Conservation (phyloP, 1,140 invertebrate species). For the Drosophila lacteicornis region DNA sequence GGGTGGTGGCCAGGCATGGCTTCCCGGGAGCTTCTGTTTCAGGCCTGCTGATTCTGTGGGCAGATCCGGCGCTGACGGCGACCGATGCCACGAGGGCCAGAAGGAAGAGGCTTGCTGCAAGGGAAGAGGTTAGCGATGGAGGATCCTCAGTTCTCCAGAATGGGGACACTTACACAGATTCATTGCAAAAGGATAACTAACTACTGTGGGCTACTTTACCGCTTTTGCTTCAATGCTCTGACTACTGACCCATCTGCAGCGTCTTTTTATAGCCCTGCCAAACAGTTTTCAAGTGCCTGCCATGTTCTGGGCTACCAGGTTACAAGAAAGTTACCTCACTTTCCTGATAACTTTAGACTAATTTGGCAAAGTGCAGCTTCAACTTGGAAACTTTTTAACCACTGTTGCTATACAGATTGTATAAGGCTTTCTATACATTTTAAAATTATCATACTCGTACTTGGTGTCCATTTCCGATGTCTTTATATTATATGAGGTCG, state of each 20-base stretch:
- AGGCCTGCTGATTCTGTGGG: slow-evolving; percentile 16
- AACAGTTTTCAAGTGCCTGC: not conserved
- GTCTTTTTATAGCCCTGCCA: slow-evolving; percentile 52
- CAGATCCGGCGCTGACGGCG: slow-evolving; percentile 24
- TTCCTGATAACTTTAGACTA: slow-evolving; percentile 21
- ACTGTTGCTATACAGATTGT: not conserved
- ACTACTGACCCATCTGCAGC: slow-evolving; percentile 6
- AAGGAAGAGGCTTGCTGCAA: slow-evolving; percentile 55
- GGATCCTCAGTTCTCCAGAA: not conserved
- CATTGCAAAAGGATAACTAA: slow-evolving; percentile 66
- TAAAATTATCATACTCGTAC: not conserved
- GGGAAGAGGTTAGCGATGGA: not conserved
- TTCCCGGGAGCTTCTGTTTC: slow-evolving; percentile 5
- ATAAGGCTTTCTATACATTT: not conserved
- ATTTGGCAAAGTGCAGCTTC: slow-evolving; percentile 43
- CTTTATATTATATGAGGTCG: too few relatives aligned
- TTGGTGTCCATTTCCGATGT: not conserved
- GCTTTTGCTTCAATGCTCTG: slow-evolving; percentile 45
- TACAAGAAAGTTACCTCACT: slow-evolving; percentile 24
- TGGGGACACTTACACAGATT: slow-evolving; percentile 56
- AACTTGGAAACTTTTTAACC: not conserved
- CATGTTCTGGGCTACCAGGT: slow-evolving; percentile 11
- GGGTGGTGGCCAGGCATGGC: slow-evolving; percentile 20
- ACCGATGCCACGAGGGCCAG: slow-evolving; percentile 43
- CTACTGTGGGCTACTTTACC: slow-evolving; percentile 49